A percentile compares a stretch with the other conserved stretches of the same genome.
Conservation (phyloP, 2,797 vertebrate genomes). For the Distichodus sexfasciatus region DNA sequence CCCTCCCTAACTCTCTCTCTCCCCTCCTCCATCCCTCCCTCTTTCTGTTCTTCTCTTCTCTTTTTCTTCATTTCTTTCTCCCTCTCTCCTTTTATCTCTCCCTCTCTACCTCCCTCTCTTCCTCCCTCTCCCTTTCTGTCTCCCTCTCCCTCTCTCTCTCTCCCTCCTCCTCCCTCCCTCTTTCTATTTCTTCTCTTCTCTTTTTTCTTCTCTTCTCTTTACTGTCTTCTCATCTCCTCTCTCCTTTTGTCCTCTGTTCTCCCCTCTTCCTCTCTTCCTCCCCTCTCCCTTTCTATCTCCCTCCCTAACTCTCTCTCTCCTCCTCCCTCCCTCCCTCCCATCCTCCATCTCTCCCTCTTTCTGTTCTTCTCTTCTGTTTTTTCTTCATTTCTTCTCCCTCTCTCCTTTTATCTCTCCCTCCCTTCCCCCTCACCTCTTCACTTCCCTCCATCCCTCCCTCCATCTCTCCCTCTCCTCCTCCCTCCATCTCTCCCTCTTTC, state of each 20-base stretch:
- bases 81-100: conserved; percentile 48
- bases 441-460: not conserved
- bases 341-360: conserved; percentile 6
- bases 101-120: conserved; percentile 44
- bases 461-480: conserved; percentile 45
- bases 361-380: conserved; percentile 53
- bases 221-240: conserved; percentile 50
- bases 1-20: conserved; percentile 57
- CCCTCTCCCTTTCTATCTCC: conserved; percentile 52
- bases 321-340: conserved; percentile 63
- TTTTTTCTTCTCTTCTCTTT: not conserved
- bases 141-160: conserved; percentile 50
- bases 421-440: conserved; percentile 37
- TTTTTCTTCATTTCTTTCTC: conserved; percentile 3
- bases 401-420: conserved; percentile 60
- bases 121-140: conserved; percentile 47
- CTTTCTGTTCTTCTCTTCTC: conserved; percentile 53
- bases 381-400: conserved; percentile 2
- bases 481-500: conserved; percentile 29
- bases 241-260: not conserved
- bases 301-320: conserved; percentile 38
- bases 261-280: conserved; percentile 45
- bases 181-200: not conserved
- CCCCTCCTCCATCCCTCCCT: too few relatives aligned
- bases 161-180: conserved; percentile 58